phyloP scores from a whole-genome alignment of 2,888 invertebrate species.

The Aromia moschata region DNA sequence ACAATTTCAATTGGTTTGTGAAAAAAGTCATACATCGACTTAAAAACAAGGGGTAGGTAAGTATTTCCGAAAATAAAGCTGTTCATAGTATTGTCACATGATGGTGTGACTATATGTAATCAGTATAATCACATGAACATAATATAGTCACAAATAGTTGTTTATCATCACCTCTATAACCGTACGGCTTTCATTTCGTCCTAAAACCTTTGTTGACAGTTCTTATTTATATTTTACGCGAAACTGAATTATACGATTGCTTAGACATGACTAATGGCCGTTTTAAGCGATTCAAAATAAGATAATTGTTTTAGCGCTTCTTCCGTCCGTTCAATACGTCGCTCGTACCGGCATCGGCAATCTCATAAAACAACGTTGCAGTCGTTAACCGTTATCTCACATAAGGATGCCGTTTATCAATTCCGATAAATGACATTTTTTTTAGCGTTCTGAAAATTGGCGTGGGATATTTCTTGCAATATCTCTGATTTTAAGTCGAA shows the following conservation, averaged over 20 bases:
- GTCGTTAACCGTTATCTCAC: constrained; percentile 20
- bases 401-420: constrained; percentile 13
- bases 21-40: too few relatives aligned
- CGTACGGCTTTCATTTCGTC: neutral
- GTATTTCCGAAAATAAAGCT: too few relatives aligned
- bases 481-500: too few relatives aligned
- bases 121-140: too few relatives aligned
- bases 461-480: too few relatives aligned
- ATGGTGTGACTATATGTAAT: too few relatives aligned
- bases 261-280: neutral
- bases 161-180: neutral
- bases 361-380: constrained; percentile 13
- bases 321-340: neutral
- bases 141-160: too few relatives aligned
- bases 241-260: constrained; percentile 6
- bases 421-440: too few relatives aligned
- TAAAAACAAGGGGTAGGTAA: too few relatives aligned
- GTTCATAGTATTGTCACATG: too few relatives aligned
- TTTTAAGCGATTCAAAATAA: constrained; percentile 6
- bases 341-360: constrained; percentile 15
- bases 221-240: constrained; percentile 5
- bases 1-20: too few relatives aligned
- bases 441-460: too few relatives aligned
- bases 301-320: constrained; percentile 27
- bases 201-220: neutral